Base-by-base conservation (phyloP, 2,113 vertebrate species). In the Dromaius novaehollandiae region DNA sequence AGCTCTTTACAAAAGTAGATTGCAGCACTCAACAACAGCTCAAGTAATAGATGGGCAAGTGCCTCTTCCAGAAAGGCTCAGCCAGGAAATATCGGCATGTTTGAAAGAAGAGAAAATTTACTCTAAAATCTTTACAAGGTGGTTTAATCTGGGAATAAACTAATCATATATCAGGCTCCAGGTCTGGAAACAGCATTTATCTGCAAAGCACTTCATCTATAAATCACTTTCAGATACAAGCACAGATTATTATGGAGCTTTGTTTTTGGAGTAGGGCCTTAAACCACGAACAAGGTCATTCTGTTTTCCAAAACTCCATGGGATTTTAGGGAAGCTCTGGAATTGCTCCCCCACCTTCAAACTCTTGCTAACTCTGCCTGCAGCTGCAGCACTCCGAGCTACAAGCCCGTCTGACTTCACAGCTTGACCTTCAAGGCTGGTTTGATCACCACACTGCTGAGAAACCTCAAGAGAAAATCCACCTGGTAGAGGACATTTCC, bases 281-380 rank as follows among this genome's bases (percentile, higher is more conserved):
- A 79, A 75, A 89, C 51, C 15, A 4, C 13, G 9, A 77, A 34
- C 0, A 1, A 82, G 42, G 64, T 13, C 61, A 82, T 38, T 71
- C 21, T 21, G 7, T 38, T 58, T 69, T 38, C 38, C 58, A 85
- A 25, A 75, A 24, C 25, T 76, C 34, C 24, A 13, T 20, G 36
- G 34, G 26, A 65, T 77, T 48, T 77, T 21, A 61, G 22, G 16
- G 11, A 11, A 4, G 46, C 1, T 13, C 28, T 24, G 7, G 6
- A 60, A 7, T 18, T 65, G 28, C 30, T 53, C 36, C 38, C 36
- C 20, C 6, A 64, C 16, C 48, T 74, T 69, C 56, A 56, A 87
- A 25, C 7, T 13, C 3, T 1, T 20, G 34, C 34, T 70, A 4
- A 9, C 22, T 4, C 4, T 1, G 1, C 5, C 1, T 48, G 74